phyloP scores from a whole-genome alignment of 2,888 invertebrate species.

The Rhodophaea formosa region DNA sequence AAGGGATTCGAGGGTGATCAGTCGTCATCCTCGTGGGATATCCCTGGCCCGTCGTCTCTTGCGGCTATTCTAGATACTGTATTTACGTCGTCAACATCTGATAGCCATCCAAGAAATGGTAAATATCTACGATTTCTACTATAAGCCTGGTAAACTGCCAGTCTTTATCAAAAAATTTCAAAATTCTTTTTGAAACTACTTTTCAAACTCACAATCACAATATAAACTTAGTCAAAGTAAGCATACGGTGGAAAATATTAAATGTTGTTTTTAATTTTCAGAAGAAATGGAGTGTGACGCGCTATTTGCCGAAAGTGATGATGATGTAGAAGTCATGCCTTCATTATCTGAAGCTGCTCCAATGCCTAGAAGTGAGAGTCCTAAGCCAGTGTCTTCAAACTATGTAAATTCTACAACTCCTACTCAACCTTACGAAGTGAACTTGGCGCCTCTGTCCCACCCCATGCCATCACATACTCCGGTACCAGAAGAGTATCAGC shows the following conservation, averaged over 20 bases:
- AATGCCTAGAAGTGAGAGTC: conserved; percentile 28
- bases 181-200: no score
- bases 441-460: conserved; percentile 51
- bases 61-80: conserved; percentile 84
- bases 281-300: conserved; percentile 84
- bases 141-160: not conserved
- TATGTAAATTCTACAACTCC: conserved; percentile 64
- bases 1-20: conserved; percentile 63
- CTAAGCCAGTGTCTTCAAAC: conserved; percentile 60
- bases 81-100: conserved; percentile 79
- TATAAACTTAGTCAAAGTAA: not conserved
- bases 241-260: not conserved
- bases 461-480: conserved; percentile 65
- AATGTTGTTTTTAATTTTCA: conserved; percentile 42
- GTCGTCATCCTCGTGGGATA: conserved; percentile 66
- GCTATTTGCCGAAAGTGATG: conserved; percentile 84
- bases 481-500: conserved; percentile 74
- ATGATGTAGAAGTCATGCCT: conserved; percentile 77
- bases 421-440: conserved; percentile 54
- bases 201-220: no score
- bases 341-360: conserved; percentile 40
- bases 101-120: conserved; percentile 66
- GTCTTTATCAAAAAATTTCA: no score
- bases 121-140: conserved; percentile 26
- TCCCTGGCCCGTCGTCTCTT: conserved; percentile 76